A percentile compares a stretch with the other conserved stretches of the same genome.
phyloP scores from a whole-genome alignment of 2,797 vertebrate species.

The Bryconaethiops microstoma region DNA sequence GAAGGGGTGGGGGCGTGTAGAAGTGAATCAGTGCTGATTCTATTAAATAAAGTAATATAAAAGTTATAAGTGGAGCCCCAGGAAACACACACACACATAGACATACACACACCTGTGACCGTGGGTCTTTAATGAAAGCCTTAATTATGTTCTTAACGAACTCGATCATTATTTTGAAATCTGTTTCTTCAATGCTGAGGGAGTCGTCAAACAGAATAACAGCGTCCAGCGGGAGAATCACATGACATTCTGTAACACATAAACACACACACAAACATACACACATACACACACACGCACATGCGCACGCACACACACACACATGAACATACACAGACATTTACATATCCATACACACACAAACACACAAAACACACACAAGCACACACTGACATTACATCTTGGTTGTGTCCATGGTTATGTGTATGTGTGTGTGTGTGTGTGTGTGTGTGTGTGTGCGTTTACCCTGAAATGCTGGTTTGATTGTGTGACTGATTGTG shows the following conservation, averaged over 20 bases:
- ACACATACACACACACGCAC: too few relatives aligned
- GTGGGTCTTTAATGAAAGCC: constrained; percentile 42
- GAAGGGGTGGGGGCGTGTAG: too few relatives aligned
- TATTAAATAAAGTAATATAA: too few relatives aligned
- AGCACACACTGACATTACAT: too few relatives aligned
- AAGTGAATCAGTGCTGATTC: too few relatives aligned
- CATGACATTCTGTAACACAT: constrained; percentile 57
- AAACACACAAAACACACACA: too few relatives aligned
- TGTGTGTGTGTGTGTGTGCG: background rate
- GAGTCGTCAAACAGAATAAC: constrained; percentile 69
- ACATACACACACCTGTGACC: constrained; percentile 53
- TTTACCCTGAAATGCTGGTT: constrained; percentile 63
- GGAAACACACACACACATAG: background rate
- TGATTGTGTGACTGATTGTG: constrained; percentile 26
- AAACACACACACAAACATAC: constrained; percentile 19
- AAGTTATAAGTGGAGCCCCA: too few relatives aligned
- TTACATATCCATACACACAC: too few relatives aligned
- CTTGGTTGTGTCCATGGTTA: background rate
- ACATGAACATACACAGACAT: too few relatives aligned
- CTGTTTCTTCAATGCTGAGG: constrained; percentile 31
- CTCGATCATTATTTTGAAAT: constrained; percentile 54
- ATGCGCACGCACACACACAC: background rate
- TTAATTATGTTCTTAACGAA: constrained; percentile 60
- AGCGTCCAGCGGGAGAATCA: constrained; percentile 60
- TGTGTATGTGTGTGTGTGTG: too few relatives aligned